Evolutionary conservation across 2,113 vertebrate species (phyloP).

Genomic region (Ochotona curzoniae): DNA sequence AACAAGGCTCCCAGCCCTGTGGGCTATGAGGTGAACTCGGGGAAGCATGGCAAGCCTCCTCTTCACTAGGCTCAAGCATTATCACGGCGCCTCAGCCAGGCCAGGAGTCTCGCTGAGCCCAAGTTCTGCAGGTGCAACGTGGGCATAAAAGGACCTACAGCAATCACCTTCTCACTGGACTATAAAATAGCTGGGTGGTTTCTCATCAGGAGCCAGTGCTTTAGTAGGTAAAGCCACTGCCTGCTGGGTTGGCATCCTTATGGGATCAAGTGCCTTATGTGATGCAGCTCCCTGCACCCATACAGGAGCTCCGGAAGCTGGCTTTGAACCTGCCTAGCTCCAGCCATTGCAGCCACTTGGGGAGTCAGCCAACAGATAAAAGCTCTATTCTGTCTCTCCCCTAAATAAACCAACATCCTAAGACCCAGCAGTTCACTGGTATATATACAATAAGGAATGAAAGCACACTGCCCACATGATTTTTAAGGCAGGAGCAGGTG

Average conservation of each 20-base stretch:
- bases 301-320: too few species aligned
- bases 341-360: too few species aligned
- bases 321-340: too few species aligned
- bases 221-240: too few species aligned
- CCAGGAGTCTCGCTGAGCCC: not conserved
- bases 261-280: too few species aligned
- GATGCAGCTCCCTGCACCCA: too few species aligned
- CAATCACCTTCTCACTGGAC: not conserved
- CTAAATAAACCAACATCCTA: not conserved
- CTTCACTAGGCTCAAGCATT: too few species aligned
- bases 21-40: accelerated
- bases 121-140: not conserved
- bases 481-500: too few species aligned
- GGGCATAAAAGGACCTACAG: not conserved
- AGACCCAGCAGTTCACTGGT: not conserved
- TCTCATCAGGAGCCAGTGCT: not conserved
- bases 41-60: not conserved
- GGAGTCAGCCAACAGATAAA: too few species aligned
- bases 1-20: too few species aligned
- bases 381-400: too few species aligned
- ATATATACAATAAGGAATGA: not conserved
- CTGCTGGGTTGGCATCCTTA: too few species aligned
- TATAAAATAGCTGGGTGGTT: not conserved
- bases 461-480: not conserved
- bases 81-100: not conserved